These are phyloP conservation scores for Xiphophorus maculatus DNA, from an alignment of 2,113 vertebrate genomes.

Conservation along the genomic window DNA sequence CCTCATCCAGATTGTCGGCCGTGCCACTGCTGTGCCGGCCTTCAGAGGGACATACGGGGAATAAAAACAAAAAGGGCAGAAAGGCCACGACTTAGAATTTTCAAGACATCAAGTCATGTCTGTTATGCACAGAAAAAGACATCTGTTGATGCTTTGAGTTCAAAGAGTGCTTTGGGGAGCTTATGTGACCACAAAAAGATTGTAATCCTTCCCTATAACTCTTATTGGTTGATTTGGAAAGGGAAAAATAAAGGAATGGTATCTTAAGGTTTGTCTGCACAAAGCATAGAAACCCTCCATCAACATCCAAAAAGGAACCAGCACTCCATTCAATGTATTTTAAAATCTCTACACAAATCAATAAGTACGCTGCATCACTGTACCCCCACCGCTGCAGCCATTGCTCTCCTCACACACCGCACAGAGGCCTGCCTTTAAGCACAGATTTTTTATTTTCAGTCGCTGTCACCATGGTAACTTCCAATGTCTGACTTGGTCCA, in stretches of 20 bases:
- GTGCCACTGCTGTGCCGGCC: constrained; percentile 51
- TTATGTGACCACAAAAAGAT: constrained; percentile 69
- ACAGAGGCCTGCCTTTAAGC: constrained; percentile 71
- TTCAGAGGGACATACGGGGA: constrained; percentile 42
- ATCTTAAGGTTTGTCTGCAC: constrained; percentile 38
- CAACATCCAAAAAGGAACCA: constrained; percentile 10
- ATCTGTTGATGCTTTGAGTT: constrained; percentile 58
- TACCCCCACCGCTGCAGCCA: constrained; percentile 21
- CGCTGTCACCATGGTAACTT: constrained; percentile 81
- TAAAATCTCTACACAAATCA: constrained; percentile 67
- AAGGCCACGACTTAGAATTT: constrained; percentile 60
- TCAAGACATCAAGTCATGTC: constrained; percentile 60
- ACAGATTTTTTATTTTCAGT: constrained; percentile 77
- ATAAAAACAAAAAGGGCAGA: constrained; percentile 39
- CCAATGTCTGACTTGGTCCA: constrained; percentile 75
- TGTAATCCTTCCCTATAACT: constrained; percentile 63
- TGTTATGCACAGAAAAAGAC: constrained; percentile 56
- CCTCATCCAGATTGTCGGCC: constrained; percentile 52
- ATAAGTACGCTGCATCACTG: constrained; percentile 61
- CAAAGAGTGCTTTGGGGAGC: constrained; percentile 64
- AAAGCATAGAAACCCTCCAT: constrained; percentile 31
- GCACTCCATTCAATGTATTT: constrained; percentile 41
- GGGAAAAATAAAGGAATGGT: constrained; percentile 39
- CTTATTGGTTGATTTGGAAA: constrained; percentile 53
- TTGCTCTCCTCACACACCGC: constrained; percentile 13